Percentiles rank a stretch among this genome's conserved stretches.
phyloP scores from a whole-genome alignment of 2,888 invertebrate species.

The Kryphioiulus occultus region DNA sequence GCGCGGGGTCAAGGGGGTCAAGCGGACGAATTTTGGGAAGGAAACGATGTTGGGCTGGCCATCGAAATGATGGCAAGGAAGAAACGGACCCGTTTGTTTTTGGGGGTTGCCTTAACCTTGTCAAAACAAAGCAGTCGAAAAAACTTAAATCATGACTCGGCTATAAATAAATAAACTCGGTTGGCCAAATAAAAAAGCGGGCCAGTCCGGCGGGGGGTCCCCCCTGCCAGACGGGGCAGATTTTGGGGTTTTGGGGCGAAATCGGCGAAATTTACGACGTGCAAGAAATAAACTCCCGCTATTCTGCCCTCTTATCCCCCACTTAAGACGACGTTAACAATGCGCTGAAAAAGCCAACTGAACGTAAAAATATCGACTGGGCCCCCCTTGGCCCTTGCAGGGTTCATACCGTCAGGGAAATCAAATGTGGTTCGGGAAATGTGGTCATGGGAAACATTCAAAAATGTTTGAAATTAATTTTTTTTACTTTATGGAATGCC shows the following conservation, averaged over 20 bases:
- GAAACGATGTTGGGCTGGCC: neutral
- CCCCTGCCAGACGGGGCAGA: neutral
- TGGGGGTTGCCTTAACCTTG: neutral
- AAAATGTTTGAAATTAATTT: no score
- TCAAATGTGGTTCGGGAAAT: no score
- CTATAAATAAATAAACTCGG: neutral
- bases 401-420: no score
- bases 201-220: neutral
- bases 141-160: neutral
- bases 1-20: no score
- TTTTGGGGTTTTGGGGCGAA: neutral
- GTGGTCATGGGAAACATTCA: no score
- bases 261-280: slow-evolving; percentile 33
- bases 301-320: neutral
- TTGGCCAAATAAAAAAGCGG: neutral
- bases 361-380: no score
- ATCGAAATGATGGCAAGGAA: no score
- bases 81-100: neutral
- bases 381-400: no score
- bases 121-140: neutral
- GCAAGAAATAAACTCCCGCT: neutral
- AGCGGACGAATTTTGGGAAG: no score
- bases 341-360: neutral
- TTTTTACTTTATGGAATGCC: no score
- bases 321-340: neutral